Evolutionary conservation across 2,797 vertebrate genomes (phyloP).

Genomic region (Anabas testudineus): DNA sequence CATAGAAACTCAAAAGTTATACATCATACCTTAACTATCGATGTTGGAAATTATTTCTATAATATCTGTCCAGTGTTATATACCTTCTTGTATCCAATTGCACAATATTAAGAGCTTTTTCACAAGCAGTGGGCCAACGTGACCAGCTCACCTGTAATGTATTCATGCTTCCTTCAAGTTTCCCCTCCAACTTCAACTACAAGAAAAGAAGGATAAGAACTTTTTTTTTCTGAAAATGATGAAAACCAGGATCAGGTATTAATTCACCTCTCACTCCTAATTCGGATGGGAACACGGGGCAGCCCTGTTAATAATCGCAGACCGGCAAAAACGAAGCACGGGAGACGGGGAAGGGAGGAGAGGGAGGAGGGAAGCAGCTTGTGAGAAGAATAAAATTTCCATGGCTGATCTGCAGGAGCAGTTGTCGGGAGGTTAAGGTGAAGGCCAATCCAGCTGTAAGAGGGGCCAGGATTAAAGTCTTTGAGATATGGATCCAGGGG

Average conservation of each 20-base stretch:
- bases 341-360: constrained; percentile 23
- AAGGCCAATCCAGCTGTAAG: constrained; percentile 88
- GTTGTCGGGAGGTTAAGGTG: constrained; percentile 88
- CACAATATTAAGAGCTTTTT: neutral
- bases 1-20: too few species aligned
- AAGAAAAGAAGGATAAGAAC: constrained; percentile 59
- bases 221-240: constrained; percentile 66
- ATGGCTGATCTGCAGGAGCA: constrained; percentile 89
- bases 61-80: neutral
- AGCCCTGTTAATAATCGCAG: constrained; percentile 64
- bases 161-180: constrained; percentile 46
- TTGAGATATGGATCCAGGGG: constrained; percentile 92
- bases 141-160: constrained; percentile 53
- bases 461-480: constrained; percentile 92
- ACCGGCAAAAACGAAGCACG: constrained; percentile 41
- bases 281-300: constrained; percentile 68
- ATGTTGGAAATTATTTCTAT: too few species aligned
- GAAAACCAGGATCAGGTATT: constrained; percentile 77
- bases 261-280: constrained; percentile 69
- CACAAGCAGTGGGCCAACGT: constrained; percentile 2
- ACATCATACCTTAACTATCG: too few species aligned
- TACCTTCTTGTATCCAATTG: neutral
- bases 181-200: constrained; percentile 49
- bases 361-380: constrained; percentile 58
- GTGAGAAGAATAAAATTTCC: constrained; percentile 83